Evolutionary conservation across 1,140 invertebrate genomes (phyloP).

Genomic region (Globodera ellingtonae): DNA sequence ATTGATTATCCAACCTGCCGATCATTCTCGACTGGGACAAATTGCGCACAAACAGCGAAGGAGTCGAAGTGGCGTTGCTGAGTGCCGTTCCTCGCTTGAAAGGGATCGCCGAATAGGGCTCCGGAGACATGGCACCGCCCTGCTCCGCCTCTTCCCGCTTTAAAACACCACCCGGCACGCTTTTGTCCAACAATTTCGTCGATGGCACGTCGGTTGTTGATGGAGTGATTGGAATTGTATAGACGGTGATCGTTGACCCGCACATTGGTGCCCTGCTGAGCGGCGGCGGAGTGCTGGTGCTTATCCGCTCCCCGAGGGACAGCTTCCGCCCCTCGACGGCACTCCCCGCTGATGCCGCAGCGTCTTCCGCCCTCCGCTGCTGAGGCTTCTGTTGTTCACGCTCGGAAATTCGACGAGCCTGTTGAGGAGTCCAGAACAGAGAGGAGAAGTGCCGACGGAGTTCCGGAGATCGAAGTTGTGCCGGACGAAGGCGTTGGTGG

Average conservation of each 20-base stretch:
- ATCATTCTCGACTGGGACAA: not conserved
- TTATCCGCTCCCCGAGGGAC: not conserved
- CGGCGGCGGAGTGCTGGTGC: not conserved
- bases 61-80: constrained; percentile 3
- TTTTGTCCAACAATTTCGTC: not conserved
- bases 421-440: constrained; percentile 27
- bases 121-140: not conserved
- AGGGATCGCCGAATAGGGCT: constrained; percentile 26
- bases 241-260: constrained; percentile 24
- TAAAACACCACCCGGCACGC: not conserved
- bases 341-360: not conserved
- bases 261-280: not conserved
- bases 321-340: not conserved
- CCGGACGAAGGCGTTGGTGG: not conserved
- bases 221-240: constrained; percentile 23
- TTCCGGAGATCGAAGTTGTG: constrained; percentile 9
- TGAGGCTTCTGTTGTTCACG: not conserved
- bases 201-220: not conserved
- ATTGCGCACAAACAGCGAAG: constrained; percentile 14
- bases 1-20: not conserved
- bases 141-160: not conserved
- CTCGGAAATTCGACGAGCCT: constrained; percentile 21
- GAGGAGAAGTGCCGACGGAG: constrained; percentile 16
- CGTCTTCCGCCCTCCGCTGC: not conserved
- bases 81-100: constrained; percentile 9